Conservation (phyloP, 2,113 vertebrate genomes). For the Ariopsis seemanni region DNA sequence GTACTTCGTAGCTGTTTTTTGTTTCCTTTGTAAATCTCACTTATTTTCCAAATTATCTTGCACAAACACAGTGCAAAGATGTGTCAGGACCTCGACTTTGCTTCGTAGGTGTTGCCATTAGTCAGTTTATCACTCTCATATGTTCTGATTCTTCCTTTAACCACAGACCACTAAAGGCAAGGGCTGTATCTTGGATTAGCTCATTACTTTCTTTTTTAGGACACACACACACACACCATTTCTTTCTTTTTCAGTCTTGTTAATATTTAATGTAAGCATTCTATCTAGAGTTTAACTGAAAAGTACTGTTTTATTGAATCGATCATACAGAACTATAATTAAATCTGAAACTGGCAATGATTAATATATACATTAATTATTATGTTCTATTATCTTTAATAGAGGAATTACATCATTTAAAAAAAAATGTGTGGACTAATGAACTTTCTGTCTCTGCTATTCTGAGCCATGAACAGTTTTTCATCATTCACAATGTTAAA, state of each 20-base stretch:
- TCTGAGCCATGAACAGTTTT: slow-evolving; percentile 71
- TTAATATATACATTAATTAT: slow-evolving; percentile 45
- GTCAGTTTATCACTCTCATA: background rate
- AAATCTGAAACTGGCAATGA: slow-evolving; percentile 69
- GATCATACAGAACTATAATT: slow-evolving; percentile 84
- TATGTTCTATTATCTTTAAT: slow-evolving; percentile 68
- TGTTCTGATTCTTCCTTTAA: background rate
- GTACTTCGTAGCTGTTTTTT: background rate
- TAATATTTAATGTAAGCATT: slow-evolving; percentile 76
- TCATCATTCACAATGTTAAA: slow-evolving; percentile 64
- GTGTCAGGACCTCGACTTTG: background rate
- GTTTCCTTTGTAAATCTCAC: background rate
- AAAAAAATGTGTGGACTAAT: slow-evolving; percentile 69
- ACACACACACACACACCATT: background rate
- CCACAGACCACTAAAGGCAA: background rate
- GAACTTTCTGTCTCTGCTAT: slow-evolving; percentile 66
- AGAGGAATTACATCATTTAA: slow-evolving; percentile 74
- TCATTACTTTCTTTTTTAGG: background rate
- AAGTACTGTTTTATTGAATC: slow-evolving; percentile 83
- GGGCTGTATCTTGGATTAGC: background rate
- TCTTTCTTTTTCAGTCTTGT: slow-evolving; percentile 56
- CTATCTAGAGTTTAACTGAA: slow-evolving; percentile 79
- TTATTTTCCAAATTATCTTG: background rate
- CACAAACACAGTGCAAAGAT: background rate
- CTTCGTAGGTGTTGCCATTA: background rate